A percentile compares a stretch with the other conserved stretches of the same genome.
phyloP scores from a whole-genome alignment of 2,888 invertebrate species.

The Luperina nickerlii region DNA sequence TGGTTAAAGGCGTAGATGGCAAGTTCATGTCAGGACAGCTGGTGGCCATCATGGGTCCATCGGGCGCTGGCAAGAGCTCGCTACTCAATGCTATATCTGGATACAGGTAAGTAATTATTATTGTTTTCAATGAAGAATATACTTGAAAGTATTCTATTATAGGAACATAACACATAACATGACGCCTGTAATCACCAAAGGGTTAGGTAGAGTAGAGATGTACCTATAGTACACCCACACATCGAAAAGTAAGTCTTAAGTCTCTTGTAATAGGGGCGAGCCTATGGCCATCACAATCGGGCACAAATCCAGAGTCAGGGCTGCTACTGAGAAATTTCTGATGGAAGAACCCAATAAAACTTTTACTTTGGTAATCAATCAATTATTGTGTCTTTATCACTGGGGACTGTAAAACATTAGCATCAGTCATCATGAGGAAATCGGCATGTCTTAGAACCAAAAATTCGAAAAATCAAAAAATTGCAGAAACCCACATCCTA shows the following conservation, averaged over 20 bases:
- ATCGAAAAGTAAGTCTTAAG: neutral
- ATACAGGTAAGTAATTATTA: slow-evolving; percentile 91
- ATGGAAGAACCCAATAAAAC: neutral
- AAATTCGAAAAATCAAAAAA: neutral
- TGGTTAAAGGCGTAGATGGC: slow-evolving; percentile 91
- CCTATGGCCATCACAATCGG: neutral
- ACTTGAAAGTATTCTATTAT: neutral
- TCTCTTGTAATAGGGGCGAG: neutral
- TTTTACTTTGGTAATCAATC: too few species aligned
- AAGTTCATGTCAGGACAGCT: slow-evolving; percentile 91
- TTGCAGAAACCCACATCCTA: too few species aligned
- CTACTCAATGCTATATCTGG: slow-evolving; percentile 94
- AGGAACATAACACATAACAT: neutral
- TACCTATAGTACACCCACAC: neutral
- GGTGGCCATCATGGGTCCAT: slow-evolving; percentile 93
- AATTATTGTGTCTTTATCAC: too few species aligned
- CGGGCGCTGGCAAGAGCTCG: slow-evolving; percentile 94
- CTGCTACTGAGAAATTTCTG: neutral
- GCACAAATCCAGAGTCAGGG: neutral
- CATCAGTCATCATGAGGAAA: too few species aligned
- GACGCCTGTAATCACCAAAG: neutral
- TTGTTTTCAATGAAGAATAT: neutral
- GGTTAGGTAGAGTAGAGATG: neutral
- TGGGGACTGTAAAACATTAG: too few species aligned
- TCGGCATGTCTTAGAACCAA: too few species aligned